Evolutionary conservation across 2,888 invertebrate genomes (phyloP), one percentile per base, ranked within the genome.

Genomic region (Hirtodrosophila duncani): DNA sequence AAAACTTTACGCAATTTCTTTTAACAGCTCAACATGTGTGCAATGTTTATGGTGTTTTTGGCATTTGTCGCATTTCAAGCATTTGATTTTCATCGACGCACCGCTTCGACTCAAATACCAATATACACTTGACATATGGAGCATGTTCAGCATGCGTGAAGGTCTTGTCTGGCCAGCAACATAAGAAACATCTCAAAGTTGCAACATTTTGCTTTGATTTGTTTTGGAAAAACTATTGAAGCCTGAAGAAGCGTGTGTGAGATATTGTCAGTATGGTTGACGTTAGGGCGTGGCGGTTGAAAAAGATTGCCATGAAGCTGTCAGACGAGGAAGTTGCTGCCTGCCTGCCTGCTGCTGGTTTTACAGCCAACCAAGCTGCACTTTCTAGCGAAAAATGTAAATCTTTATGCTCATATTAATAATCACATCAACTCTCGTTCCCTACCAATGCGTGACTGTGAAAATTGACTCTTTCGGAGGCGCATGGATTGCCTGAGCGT

Each of bases 91-190:
- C 27, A 27, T 20, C 24, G 10, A 18, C 36, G 17, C 52, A 39
- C 50, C 21, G 23, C 46, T 38, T 27, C n/a, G 26, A 33, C 36
- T 34, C 36, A 48, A 63, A 42, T 50, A 45, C 42, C 20, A 49
- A 48, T 56, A 67, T 66, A 79, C 71, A 66, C 37, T 57, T 53
- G 60, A 60, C 80, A 80, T 58, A 77, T 71, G 77, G 50, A 46
- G 33, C 37, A 3, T 26, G 26, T 30, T 29, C 11, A 41, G 58
- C 38, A n/a, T 44, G 21, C 43, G 50, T 53, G 36, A 41, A 48
- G 31, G 33, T 56, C 50, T 30, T 29, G 4, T 4, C 39, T 43
- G 24, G 11, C 45, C 48, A 38, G 41, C 13, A 21, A 38, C 29
- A 46, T 8, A 8, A 26, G 53, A 37, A 45, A 44, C 45, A 37